A percentile compares a stretch with the other conserved stretches of the same genome.
phyloP scores from a whole-genome alignment of 2,888 invertebrate species.

The Ypsolopha scabrella region DNA sequence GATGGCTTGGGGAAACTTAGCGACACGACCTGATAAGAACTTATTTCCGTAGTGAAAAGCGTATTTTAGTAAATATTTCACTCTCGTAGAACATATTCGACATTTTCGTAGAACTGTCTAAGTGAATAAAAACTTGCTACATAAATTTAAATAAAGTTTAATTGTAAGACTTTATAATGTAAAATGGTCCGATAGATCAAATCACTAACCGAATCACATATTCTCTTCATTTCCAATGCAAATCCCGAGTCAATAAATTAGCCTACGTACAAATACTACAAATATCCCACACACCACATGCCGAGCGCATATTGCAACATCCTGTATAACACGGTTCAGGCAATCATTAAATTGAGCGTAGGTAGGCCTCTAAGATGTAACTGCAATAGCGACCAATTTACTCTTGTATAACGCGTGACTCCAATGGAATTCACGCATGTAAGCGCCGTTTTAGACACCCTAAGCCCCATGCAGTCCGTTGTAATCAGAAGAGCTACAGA shows the following conservation, averaged over 20 bases:
- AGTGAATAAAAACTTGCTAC: background rate
- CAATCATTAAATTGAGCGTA: slow-evolving; percentile 4
- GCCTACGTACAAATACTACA: slow-evolving; percentile 24
- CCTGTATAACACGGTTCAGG: slow-evolving; percentile 13
- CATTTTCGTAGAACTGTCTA: background rate
- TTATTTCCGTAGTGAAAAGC: background rate
- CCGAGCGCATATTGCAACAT: slow-evolving; percentile 38
- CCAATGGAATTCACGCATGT: background rate
- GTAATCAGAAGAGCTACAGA: slow-evolving; percentile 6
- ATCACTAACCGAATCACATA: slow-evolving; percentile 48
- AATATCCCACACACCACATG: slow-evolving; percentile 6
- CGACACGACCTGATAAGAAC: slow-evolving; percentile 1
- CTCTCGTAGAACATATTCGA: too few relatives aligned
- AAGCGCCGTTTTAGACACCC: slow-evolving; percentile 8
- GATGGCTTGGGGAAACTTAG: slow-evolving; percentile 36
- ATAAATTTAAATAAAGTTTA: background rate
- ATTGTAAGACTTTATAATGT: too few relatives aligned
- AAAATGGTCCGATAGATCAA: slow-evolving; percentile 9
- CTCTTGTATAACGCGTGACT: slow-evolving; percentile 1
- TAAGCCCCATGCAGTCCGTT: slow-evolving; percentile 24
- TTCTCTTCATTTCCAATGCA: slow-evolving; percentile 54
- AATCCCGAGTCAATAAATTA: slow-evolving; percentile 54
- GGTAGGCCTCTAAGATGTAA: slow-evolving; percentile 2
- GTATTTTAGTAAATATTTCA: too few relatives aligned
- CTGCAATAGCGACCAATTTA: slow-evolving; percentile 3